Conservation (phyloP, 2,888 invertebrate genomes). For the Dasypolia templi region DNA sequence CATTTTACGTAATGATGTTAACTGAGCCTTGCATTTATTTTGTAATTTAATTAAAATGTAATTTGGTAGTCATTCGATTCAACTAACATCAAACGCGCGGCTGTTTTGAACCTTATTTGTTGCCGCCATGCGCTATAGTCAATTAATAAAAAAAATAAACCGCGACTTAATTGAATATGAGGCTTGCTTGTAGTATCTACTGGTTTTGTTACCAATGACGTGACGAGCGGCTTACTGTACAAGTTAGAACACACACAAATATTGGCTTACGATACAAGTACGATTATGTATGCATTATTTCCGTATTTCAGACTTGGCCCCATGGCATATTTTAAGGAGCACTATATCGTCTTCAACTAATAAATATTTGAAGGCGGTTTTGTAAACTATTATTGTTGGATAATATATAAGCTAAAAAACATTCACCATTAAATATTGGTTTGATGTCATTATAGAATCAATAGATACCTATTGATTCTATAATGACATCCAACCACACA, state of each 20-base stretch:
- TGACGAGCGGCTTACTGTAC: not conserved
- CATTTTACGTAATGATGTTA: too few relatives aligned
- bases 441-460: constrained; percentile 11
- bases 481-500: too few relatives aligned
- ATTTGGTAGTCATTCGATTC: too few relatives aligned
- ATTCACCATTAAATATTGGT: constrained; percentile 11
- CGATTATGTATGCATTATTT: not conserved
- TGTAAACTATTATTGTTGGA: not conserved
- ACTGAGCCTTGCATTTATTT: too few relatives aligned
- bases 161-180: not conserved
- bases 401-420: constrained; percentile 21
- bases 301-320: not conserved
- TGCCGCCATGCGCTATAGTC: too few relatives aligned
- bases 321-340: not conserved
- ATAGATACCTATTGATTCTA: too few relatives aligned
- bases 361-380: not conserved
- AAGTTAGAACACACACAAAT: not conserved
- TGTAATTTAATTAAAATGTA: too few relatives aligned
- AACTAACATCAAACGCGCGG: too few relatives aligned
- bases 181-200: not conserved
- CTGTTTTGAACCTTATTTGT: too few relatives aligned
- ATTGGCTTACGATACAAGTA: not conserved
- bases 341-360: too few relatives aligned
- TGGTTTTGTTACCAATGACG: not conserved
- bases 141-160: too few relatives aligned